Conservation (phyloP, 2,113 vertebrate genomes). For the Albula glossodonta region DNA sequence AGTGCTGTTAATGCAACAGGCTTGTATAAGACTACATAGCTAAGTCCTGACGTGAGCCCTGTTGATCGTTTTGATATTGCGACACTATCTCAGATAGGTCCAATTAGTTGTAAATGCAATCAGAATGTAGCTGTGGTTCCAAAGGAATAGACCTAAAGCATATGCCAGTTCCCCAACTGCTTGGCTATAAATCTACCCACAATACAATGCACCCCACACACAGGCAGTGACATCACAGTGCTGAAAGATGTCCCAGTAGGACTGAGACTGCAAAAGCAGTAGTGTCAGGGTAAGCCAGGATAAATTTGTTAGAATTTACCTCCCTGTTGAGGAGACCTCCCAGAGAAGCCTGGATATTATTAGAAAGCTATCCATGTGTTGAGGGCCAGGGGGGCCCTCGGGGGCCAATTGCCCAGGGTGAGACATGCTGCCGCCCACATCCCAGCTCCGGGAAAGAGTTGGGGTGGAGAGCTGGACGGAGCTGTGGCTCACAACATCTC, state of each 20-base stretch:
- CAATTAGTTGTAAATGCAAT: neutral
- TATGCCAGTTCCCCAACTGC: neutral
- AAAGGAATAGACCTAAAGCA: neutral
- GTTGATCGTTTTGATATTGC: neutral
- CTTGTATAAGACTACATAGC: neutral
- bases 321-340: neutral
- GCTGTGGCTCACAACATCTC: too few relatives aligned
- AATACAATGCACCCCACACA: neutral
- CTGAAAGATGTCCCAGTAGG: neutral
- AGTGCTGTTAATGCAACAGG: neutral
- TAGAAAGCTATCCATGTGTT: neutral
- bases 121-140: neutral
- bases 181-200: neutral
- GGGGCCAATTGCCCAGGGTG: neutral
- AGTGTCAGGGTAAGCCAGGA: neutral
- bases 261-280: neutral
- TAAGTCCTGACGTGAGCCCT: neutral
- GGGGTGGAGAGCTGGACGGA: neutral
- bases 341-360: neutral
- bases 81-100: neutral
- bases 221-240: neutral
- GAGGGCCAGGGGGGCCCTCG: neutral
- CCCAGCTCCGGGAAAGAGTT: neutral
- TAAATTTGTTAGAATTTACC: conserved; percentile 9
- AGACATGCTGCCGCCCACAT: neutral